Base-by-base conservation (phyloP, 1,140 invertebrate genomes). In the Probaryconus sp. region DNA sequence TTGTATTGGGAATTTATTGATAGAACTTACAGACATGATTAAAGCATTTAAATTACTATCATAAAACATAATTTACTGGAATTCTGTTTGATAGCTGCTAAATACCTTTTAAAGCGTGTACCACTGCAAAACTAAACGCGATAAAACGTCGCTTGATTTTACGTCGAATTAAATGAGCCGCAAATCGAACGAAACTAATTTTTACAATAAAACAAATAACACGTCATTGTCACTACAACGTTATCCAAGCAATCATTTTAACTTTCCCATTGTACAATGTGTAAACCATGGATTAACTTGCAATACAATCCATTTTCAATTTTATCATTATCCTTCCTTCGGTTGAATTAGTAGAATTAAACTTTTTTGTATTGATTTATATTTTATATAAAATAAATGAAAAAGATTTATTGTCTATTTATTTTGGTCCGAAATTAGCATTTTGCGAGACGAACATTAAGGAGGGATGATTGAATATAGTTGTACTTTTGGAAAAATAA, bases 181-280 rank as follows among this genome's bases (percentile, higher is more conserved):
- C 42, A 38, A 67, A 67, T 56, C 42, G 63, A 55, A 67, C 33
- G 50, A 40, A 56, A 30, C 50, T 67, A 67, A 67, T 67, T 56
- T 35, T 56, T 50, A 33, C 42, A 51, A 56, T 67, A 67, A 67
- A 67, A 67, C 50, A 58, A 68, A 58, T 58, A 51, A 45, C 53
- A 37, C n/a, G 14, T 6, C 40, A 31, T 7, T 50, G 28, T 43
- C 37, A 18, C 51, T 31, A 51, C 50, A 51, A 33, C 47, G 43
- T 51, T 69, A 69, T 51, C 53, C n/a, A n/a, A n/a, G n/a, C 53
- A 37, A 69, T 69, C 30, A 60, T 60, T 51, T 69, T 69, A 69
- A 45, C 65, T 60, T 60, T 69, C 51, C 58, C 45, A 69, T 69
- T 68, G 60, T 37, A 60, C 37, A 51, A 60, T 53, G 55, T 21